A percentile compares a stretch with the other conserved stretches of the same genome.
Evolutionary conservation across 2,888 invertebrate genomes (phyloP).

Genomic region (Odiellus spinosus): DNA sequence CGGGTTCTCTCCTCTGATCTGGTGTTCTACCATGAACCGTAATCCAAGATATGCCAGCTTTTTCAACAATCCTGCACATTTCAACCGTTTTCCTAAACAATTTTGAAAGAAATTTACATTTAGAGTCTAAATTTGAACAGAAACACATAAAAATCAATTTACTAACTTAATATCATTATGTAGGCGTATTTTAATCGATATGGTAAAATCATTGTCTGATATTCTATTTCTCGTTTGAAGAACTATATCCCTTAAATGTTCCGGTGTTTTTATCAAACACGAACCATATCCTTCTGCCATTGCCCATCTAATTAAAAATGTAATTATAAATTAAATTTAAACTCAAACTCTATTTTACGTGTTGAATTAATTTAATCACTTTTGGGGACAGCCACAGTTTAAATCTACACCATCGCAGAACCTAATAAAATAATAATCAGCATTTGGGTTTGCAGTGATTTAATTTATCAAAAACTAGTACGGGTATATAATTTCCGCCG

Average conservation of each 20-base stretch:
- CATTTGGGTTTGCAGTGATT: too few relatives aligned
- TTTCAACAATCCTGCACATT: conserved; percentile 60
- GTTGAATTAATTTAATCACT: conserved; percentile 23
- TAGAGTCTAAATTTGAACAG: neutral
- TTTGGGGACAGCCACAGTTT: conserved; percentile 94
- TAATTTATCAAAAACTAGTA: conserved; percentile 27
- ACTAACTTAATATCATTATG: conserved; percentile 44
- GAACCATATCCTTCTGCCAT: conserved; percentile 79
- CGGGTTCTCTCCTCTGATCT: conserved; percentile 51
- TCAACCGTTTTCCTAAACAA: conserved; percentile 46
- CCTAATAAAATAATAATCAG: conserved; percentile 31
- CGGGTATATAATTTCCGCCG: conserved; percentile 65
- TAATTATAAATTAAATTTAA: neutral
- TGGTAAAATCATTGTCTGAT: conserved; percentile 50
- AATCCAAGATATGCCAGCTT: conserved; percentile 71
- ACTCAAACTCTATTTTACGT: neutral
- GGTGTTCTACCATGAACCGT: conserved; percentile 86
- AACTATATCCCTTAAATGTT: conserved; percentile 64
- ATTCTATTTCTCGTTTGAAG: conserved; percentile 54
- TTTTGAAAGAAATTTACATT: conserved; percentile 1
- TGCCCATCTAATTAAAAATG: conserved; percentile 49
- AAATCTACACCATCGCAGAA: conserved; percentile 83
- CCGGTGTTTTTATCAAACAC: conserved; percentile 55
- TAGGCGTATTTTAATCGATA: conserved; percentile 83
- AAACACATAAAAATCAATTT: neutral